A percentile compares a stretch with the other conserved stretches of the same genome.
Evolutionary conservation across 2,113 vertebrate genomes (phyloP).

Genomic region (Nesoenas mayeri): DNA sequence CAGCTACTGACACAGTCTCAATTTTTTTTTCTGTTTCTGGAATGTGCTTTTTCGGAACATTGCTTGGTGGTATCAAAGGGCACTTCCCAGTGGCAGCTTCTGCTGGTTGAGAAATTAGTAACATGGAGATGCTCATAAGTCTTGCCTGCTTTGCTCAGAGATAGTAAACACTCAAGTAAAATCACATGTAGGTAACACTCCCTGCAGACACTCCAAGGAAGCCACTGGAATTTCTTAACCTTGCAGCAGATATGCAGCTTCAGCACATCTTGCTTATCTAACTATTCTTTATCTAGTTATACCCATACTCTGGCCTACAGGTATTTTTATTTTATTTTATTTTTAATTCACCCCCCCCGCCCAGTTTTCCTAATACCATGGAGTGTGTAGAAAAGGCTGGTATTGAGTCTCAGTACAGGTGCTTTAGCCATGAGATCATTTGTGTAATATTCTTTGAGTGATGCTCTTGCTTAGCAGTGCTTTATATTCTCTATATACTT

Average conservation of each 20-base stretch:
- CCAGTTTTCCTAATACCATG: background rate
- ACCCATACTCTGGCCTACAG: background rate
- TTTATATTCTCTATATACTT: background rate
- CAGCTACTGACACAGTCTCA: background rate
- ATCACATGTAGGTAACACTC: background rate
- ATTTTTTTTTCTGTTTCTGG: background rate
- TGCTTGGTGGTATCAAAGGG: slow-evolving; percentile 11
- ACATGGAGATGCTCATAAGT: slow-evolving; percentile 21
- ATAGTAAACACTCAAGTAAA: slow-evolving; percentile 9
- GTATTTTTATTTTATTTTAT: background rate
- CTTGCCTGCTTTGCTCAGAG: slow-evolving; percentile 21
- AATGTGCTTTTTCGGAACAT: slow-evolving; percentile 1
- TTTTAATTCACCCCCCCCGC: no score
- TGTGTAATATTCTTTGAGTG: background rate
- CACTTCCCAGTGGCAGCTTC: slow-evolving; percentile 46
- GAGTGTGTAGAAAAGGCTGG: background rate
- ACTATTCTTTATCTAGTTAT: background rate
- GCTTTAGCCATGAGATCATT: background rate
- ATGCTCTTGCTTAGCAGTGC: background rate
- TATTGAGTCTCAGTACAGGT: background rate
- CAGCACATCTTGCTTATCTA: background rate
- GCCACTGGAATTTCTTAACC: background rate
- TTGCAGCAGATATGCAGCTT: background rate
- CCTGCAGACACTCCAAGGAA: background rate
- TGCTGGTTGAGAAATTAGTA: slow-evolving; percentile 30